Base-by-base conservation (phyloP, 2,888 invertebrate species). In the Volucella zonaria region DNA sequence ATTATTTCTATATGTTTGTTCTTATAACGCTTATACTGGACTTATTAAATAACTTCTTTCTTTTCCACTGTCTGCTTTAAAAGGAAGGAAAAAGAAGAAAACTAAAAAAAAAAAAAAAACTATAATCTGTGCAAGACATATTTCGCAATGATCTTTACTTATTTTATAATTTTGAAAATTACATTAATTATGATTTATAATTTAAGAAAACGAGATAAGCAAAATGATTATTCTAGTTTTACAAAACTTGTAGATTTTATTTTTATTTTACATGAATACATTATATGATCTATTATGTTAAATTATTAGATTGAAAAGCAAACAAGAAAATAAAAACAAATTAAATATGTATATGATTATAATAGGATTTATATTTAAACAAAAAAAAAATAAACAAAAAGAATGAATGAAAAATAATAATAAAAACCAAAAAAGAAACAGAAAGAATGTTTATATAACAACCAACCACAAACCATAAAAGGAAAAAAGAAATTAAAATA, bases 351-450 rank as follows among this genome's bases (percentile, higher is more conserved):
- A 82, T 78, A 78, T 82, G 74, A 79, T 43, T 81, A 78, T 61
- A 75, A 66, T 80, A 83, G 80, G 80, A 80, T 76, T 80, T 83
- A 77, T 85, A 81, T 62, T 68, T 56, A 79, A 70, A 73, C 18
- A 14, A 45, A 58, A 49, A n/a, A 66, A 2, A 70, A 66, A 49
- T 40, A 79, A 58, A 75, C 61, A 15, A 59, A 47, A 58, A 68
- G 51, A 67, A 52, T 12, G 12, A 73, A 70, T 64, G 73, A 38
- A 66, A 73, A 64, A 42, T 9, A 42, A 71, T 31, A 49, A 61
- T 45, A 64, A 66, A 38, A 59, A 49, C 15, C 14, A 10, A 42
- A 11, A 38, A 52, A 62, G 18, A 56, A 61, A 70, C 51, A 56
- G 45, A 6, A 3, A 2, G 18, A 31, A 31, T 31, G 31, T 31